Percentiles rank a stretch among this genome's conserved stretches.
Conservation (phyloP, 1,140 invertebrate genomes). For the Sinonovacula constricta region DNA sequence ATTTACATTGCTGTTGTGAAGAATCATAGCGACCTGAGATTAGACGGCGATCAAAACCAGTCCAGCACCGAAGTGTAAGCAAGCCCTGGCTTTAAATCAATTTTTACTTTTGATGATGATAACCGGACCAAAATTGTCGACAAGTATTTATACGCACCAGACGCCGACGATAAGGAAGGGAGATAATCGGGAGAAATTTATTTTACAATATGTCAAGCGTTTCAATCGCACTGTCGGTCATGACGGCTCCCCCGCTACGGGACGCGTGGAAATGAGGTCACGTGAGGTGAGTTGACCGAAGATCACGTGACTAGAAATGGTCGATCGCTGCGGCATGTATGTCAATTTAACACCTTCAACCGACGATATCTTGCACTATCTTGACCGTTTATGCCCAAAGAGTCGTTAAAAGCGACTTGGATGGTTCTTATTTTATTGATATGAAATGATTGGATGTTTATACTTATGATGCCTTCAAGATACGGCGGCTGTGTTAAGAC, state of each 20-base stretch:
- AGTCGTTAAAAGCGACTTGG: background rate
- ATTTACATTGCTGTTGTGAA: constrained; percentile 39
- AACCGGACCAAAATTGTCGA: constrained; percentile 28
- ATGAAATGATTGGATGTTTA: background rate
- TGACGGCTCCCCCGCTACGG: too few relatives aligned
- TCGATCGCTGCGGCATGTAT: constrained; percentile 18
- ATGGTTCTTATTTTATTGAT: background rate
- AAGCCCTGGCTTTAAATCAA: constrained; percentile 49
- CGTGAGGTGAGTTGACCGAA: background rate
- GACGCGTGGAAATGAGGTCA: constrained; percentile 8
- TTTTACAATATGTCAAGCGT: constrained; percentile 37
- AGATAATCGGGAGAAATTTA: constrained; percentile 17
- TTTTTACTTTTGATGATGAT: constrained; percentile 37
- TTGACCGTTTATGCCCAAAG: background rate
- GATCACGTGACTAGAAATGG: background rate
- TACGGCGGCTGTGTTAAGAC: too few relatives aligned
- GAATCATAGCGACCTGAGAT: constrained; percentile 46
- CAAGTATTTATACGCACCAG: constrained; percentile 28
- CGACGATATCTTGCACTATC: background rate
- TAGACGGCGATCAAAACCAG: constrained; percentile 38
- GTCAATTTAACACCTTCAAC: constrained; percentile 15
- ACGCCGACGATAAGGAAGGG: background rate
- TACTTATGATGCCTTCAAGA: too few relatives aligned
- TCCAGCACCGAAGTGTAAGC: constrained; percentile 6
- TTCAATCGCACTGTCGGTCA: too few relatives aligned